These are phyloP conservation scores for Pseudochromis fuscus DNA, from an alignment of 2,797 vertebrate species.

Conservation along the genomic window DNA sequence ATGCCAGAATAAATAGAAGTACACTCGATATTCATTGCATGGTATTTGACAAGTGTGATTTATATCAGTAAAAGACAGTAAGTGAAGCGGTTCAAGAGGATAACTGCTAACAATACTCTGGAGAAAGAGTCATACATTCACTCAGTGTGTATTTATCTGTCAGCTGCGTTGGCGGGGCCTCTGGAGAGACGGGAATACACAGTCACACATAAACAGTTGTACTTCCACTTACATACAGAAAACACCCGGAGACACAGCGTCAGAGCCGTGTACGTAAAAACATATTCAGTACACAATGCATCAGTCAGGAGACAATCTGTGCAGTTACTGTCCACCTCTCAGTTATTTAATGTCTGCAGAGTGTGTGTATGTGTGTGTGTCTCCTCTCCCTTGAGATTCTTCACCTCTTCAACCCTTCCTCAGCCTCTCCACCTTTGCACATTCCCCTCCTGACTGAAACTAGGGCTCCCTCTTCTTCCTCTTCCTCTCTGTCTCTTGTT, in stretches of 20 bases:
- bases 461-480: constrained; percentile 64
- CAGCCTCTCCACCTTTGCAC: constrained; percentile 76
- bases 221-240: not conserved
- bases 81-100: constrained; percentile 58
- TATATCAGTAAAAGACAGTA: constrained; percentile 54
- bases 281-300: constrained; percentile 17
- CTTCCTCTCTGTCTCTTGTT: constrained; percentile 54
- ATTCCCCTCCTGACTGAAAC: constrained; percentile 74
- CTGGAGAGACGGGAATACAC: constrained; percentile 33
- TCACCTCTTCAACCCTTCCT: constrained; percentile 68
- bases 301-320: constrained; percentile 8
- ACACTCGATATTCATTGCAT: constrained; percentile 35
- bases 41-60: constrained; percentile 61
- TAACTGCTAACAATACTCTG: constrained; percentile 62
- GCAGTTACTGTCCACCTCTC: constrained; percentile 21
- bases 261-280: constrained; percentile 1
- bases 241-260: not conserved
- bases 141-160: constrained; percentile 66
- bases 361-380: constrained; percentile 41
- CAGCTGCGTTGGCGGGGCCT: constrained; percentile 28
- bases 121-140: constrained; percentile 52
- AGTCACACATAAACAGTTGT: constrained; percentile 21
- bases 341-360: constrained; percentile 41
- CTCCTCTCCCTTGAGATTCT: constrained; percentile 58
- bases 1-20: constrained; percentile 48